Evolutionary conservation across 2,113 vertebrate species (phyloP), one percentile per base, ranked within the genome.

Genomic region (Colinus virginianus): DNA sequence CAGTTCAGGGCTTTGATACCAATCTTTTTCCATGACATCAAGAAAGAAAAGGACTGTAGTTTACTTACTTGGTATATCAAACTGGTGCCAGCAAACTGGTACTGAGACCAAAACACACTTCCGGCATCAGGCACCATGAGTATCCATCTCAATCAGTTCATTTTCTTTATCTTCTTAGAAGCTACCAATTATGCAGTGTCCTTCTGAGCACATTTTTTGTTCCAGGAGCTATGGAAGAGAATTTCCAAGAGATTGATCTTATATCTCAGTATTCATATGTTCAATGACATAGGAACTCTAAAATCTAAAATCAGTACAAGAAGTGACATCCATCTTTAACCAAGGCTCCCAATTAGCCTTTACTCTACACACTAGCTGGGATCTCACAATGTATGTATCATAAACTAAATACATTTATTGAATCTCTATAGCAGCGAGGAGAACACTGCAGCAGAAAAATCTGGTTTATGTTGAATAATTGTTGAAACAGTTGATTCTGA

Each of bases 1-100:
- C 62, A 90, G 51, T 75, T 90, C 77, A 78, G 38, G 78, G 42
- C 61, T 84, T 93, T 81, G 56, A 56, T 80, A 71, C 68, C 26
- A 34, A 22, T 74, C 69, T 80, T 6, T 67, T 83, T 66, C 71
- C n/a, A 40, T 77, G 72, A 83, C 55, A 74, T 53, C 30, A 58
- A 63, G 55, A 88, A 84, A 82, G 51, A 75, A 72, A 88, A 93
- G 23, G 28, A 23, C n/a, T 67, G 36, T 83, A 34, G 59, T 61
- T 90, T n/a, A 23, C 34, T 42, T 61, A 36, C 45, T 42, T n/a
- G 34, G 55, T 34, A 42, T 17, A 84, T n/a, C 51, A 59, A 21
- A 36, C 28, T 93, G 30, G 45, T 49, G 16, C 34, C 55, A 84
- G 68, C 8, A 88, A 92, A 92, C 49, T 56, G 8, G 11, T 86